These are phyloP conservation scores for Mus caroli DNA, from an alignment of 2,797 vertebrate genomes.

Conservation along the genomic window DNA sequence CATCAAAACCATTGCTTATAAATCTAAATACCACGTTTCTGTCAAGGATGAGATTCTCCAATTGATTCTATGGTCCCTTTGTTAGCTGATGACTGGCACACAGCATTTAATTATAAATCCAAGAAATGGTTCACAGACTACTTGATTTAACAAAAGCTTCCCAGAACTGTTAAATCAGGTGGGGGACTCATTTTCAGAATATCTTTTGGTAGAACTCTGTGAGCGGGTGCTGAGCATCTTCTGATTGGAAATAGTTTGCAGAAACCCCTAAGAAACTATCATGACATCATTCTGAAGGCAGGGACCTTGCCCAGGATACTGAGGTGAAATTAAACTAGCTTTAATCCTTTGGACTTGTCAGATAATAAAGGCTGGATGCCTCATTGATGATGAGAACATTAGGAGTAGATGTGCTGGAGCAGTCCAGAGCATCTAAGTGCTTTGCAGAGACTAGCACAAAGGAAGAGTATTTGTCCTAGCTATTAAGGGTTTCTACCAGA, in stretches of 20 bases:
- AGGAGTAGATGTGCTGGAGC: conserved; percentile 67
- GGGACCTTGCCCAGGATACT: conserved; percentile 69
- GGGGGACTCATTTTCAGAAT: conserved; percentile 6
- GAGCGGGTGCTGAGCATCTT: background rate
- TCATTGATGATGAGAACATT: conserved; percentile 77
- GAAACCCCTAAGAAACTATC: background rate
- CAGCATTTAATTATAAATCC: conserved; percentile 55
- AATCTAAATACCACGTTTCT: conserved; percentile 33
- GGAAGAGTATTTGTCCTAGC: conserved; percentile 46
- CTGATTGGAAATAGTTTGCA: conserved; percentile 47
- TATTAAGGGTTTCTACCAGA: conserved; percentile 61
- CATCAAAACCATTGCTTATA: conserved; percentile 30
- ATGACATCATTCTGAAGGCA: background rate
- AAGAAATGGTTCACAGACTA: conserved; percentile 50
- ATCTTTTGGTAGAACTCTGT: conserved; percentile 25
- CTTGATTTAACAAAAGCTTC: conserved; percentile 45
- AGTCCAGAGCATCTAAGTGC: conserved; percentile 71
- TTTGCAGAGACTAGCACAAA: conserved; percentile 65
- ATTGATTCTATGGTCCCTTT: conserved; percentile 23
- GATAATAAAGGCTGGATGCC: conserved; percentile 76
- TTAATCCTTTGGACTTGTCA: conserved; percentile 73
- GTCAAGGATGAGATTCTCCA: background rate
- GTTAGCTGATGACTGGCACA: conserved; percentile 49
- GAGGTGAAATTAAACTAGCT: conserved; percentile 82
- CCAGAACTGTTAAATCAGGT: conserved; percentile 25